These are phyloP conservation scores for Lasioglossum lativentre DNA, from an alignment of 2,888 invertebrate genomes.

Conservation along the genomic window DNA sequence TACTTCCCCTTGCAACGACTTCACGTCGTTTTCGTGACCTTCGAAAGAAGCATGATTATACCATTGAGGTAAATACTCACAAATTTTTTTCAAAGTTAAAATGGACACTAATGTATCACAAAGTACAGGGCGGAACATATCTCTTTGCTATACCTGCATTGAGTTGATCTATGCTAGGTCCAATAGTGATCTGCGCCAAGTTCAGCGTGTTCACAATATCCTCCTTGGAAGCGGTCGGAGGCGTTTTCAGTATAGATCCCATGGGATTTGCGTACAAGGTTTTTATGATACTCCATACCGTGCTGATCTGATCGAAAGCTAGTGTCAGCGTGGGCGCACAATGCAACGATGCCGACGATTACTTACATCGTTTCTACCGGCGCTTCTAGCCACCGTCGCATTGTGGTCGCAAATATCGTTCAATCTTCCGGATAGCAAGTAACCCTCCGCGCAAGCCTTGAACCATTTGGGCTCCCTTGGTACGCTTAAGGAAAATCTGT, in stretches of 20 bases:
- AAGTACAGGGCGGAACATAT: too few relatives aligned
- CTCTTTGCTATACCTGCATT: slow-evolving; percentile 70
- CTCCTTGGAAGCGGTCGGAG: slow-evolving; percentile 77
- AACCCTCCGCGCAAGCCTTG: slow-evolving; percentile 90
- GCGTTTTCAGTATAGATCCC: slow-evolving; percentile 77
- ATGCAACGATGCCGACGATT: not conserved
- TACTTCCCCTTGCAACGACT: slow-evolving; percentile 82
- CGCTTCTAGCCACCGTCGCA: slow-evolving; percentile 90
- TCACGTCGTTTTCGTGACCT: slow-evolving; percentile 81
- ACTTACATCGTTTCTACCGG: slow-evolving; percentile 86
- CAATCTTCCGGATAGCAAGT: slow-evolving; percentile 91
- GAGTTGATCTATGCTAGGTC: slow-evolving; percentile 78
- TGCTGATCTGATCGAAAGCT: slow-evolving; percentile 84
- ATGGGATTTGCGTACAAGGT: slow-evolving; percentile 85
- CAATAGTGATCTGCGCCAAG: slow-evolving; percentile 85
- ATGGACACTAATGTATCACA: too few relatives aligned
- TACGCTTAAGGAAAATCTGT: slow-evolving; percentile 84
- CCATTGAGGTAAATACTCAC: not conserved
- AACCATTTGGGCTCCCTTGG: slow-evolving; percentile 85
- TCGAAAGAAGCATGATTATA: slow-evolving; percentile 1
- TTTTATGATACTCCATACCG: slow-evolving; percentile 87
- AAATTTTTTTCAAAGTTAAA: too few relatives aligned
- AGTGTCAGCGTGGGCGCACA: slow-evolving; percentile 11
- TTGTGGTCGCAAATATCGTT: slow-evolving; percentile 95
- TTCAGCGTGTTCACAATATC: slow-evolving; percentile 85